Base-by-base conservation (phyloP, 2,113 vertebrate genomes). In the Oryzias curvinotus region DNA sequence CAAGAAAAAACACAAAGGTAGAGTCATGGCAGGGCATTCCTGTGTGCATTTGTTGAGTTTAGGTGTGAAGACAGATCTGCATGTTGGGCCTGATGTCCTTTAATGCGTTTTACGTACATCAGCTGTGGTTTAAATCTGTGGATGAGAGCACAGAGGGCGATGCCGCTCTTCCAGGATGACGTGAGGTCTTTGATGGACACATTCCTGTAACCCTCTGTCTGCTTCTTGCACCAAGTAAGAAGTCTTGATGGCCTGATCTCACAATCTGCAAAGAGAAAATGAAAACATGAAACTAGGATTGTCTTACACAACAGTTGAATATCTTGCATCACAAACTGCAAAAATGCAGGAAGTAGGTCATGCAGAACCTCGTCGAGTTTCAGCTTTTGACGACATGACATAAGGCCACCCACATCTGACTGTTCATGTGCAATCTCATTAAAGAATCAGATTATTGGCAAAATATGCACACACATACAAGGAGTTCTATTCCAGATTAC, bases 161-260 rank as follows among this genome's bases (percentile, higher is more conserved):
- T 86, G 69, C 97, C 96, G 0, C 90, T 98, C 54, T 68, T 91
- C 96, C 96, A 98, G 42, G 95, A 98, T 21, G 89, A 92, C 51
- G 88, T 95, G 76, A 99, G 89, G 84, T 99, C 92, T 0, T 92
- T 95, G 85, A 98, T 69, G 0, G 8, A 71, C 49, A 98, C 94
- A 0, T 93, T 93, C 57, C 85, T 89, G 86, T 97, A 99, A 49
- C 94, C 95, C 65, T 97, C 94, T 0, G 94, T 96, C 87, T 97
- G 95, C 68, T 93, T 96, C 90, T 96, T 95, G 87, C 97, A 99
- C 97, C 97, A 99, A 1, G 94, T 96, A 73, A 98, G 64, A 65
- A 99, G 94, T 74, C 95, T 94, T 43, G 93, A 92, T 4, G 96
- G 96, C 53, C 95, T 89, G 72, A 94, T 88, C 57, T 98, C 97